Evolutionary conservation across 2,888 invertebrate species (phyloP).

Genomic region (Eupithecia subfuscata): DNA sequence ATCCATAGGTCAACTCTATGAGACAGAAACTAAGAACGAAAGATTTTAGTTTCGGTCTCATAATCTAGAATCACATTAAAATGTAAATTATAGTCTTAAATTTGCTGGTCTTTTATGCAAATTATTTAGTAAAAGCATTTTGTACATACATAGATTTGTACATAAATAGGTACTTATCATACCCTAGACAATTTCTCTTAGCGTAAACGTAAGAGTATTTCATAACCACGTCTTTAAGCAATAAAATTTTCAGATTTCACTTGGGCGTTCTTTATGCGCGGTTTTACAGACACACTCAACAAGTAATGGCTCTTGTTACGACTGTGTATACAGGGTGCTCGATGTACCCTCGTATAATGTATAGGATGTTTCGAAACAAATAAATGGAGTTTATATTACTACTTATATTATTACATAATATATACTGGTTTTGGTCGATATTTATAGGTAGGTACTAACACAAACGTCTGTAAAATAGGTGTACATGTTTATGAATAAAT

Average conservation of each 20-base stretch:
- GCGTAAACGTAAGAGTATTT: neutral
- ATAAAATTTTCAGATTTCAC: conserved; percentile 43
- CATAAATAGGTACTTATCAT: neutral
- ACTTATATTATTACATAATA: neutral
- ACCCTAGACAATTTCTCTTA: neutral
- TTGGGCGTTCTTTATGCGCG: conserved; percentile 40
- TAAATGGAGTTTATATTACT: neutral
- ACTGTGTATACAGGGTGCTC: conserved; percentile 17
- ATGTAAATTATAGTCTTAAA: neutral
- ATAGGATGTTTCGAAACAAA: neutral
- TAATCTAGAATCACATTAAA: too few relatives aligned
- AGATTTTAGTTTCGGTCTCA: too few relatives aligned
- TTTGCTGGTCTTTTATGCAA: neutral
- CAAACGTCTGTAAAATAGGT: neutral
- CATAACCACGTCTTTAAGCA: conserved; percentile 26
- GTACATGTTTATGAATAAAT: neutral
- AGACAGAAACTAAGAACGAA: too few relatives aligned
- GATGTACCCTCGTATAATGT: neutral
- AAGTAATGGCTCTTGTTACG: conserved; percentile 41
- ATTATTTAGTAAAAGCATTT: neutral
- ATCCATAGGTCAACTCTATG: too few relatives aligned
- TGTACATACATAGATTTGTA: neutral
- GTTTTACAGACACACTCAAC: conserved; percentile 44
- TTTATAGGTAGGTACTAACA: neutral
- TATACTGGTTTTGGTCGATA: neutral